A percentile compares a stretch with the other conserved stretches of the same genome.
These are phyloP conservation scores for Menidia beryllina DNA, from an alignment of 2,113 vertebrate genomes.

Conservation along the genomic window DNA sequence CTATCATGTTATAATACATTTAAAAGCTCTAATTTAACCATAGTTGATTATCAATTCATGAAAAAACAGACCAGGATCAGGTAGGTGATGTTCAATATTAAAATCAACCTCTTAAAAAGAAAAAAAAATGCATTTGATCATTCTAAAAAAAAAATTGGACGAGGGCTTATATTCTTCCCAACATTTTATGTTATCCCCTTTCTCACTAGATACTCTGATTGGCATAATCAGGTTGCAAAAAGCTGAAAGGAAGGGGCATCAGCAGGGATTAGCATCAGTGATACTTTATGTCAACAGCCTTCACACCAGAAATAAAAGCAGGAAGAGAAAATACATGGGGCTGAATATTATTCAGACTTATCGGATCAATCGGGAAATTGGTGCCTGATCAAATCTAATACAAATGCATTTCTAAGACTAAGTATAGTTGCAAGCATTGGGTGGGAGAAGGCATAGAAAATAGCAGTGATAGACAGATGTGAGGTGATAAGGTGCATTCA, in stretches of 20 bases:
- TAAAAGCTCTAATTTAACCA: too few relatives aligned
- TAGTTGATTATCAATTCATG: too few relatives aligned
- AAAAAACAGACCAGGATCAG: too few relatives aligned
- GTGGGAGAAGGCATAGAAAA: constrained; percentile 38
- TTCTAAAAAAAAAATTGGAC: too few relatives aligned
- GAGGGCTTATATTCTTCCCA: constrained; percentile 36
- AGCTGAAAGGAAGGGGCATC: constrained; percentile 79
- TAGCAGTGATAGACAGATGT: constrained; percentile 66
- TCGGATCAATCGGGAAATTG: constrained; percentile 53
- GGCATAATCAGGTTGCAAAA: constrained; percentile 84
- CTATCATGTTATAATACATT: too few relatives aligned
- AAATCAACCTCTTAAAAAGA: too few relatives aligned
- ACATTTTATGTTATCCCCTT: constrained; percentile 54
- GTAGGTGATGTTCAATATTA: too few relatives aligned
- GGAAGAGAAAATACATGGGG: constrained; percentile 23
- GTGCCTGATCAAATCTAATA: constrained; percentile 63
- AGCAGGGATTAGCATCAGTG: constrained; percentile 78
- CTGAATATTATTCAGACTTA: constrained; percentile 10
- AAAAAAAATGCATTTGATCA: constrained; percentile 36
- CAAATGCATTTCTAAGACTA: constrained; percentile 50
- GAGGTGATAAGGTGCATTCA: constrained; percentile 76
- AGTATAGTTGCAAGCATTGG: constrained; percentile 11
- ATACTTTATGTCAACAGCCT: constrained; percentile 57
- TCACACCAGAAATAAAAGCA: constrained; percentile 9
- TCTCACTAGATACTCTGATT: constrained; percentile 81